Percentiles rank a stretch among this genome's conserved stretches.
These are phyloP conservation scores for Laspeyria flexula DNA, from an alignment of 2,888 invertebrate species.

Conservation along the genomic window DNA sequence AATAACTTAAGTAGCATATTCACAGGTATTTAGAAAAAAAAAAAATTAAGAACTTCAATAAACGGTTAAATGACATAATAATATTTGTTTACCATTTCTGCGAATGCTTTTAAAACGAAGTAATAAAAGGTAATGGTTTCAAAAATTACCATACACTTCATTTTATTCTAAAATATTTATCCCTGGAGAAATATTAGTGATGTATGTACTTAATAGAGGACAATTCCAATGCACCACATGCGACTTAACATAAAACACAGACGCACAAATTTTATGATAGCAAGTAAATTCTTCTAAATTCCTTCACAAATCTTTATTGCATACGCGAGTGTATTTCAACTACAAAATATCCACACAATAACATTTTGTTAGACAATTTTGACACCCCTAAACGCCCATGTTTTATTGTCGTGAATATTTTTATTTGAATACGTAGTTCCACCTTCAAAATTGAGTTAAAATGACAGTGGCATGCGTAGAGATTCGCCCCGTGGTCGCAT, in stretches of 20 bases:
- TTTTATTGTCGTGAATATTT: constrained; percentile 80
- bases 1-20: too few relatives aligned
- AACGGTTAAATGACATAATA: too few relatives aligned
- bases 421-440: constrained; percentile 68
- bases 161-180: constrained; percentile 4
- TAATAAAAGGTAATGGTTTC: neutral
- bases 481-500: constrained; percentile 84
- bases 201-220: constrained; percentile 34
- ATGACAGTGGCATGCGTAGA: constrained; percentile 84
- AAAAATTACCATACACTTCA: neutral
- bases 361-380: constrained; percentile 69
- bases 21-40: too few relatives aligned
- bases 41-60: too few relatives aligned
- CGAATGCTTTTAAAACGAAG: too few relatives aligned
- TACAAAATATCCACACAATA: constrained; percentile 64
- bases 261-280: constrained; percentile 50
- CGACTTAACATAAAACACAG: constrained; percentile 13
- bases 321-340: constrained; percentile 72
- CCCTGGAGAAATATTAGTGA: constrained; percentile 24
- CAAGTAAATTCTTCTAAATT: constrained; percentile 57
- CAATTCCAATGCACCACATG: constrained; percentile 40
- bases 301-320: constrained; percentile 71
- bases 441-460: constrained; percentile 84
- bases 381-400: constrained; percentile 75
- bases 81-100: too few relatives aligned